Evolutionary conservation across 2,797 vertebrate genomes (phyloP).

Genomic region (Danionella dracula): DNA sequence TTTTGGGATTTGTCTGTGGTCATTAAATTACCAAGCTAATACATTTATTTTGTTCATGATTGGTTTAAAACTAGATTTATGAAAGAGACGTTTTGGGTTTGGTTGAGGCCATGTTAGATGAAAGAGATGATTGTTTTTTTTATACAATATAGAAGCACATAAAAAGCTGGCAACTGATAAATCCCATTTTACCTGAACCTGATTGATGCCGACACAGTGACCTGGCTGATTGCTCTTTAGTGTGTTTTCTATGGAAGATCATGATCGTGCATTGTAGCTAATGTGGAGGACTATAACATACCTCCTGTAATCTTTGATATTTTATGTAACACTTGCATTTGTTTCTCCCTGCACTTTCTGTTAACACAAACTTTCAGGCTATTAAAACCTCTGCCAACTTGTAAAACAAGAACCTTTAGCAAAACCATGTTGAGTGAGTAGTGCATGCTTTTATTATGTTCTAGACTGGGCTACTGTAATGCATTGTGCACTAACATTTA

Average conservation of each 20-base stretch:
- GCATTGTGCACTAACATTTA: too few species aligned
- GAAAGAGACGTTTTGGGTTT: slow-evolving; percentile 55
- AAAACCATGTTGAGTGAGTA: too few species aligned
- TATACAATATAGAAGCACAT: slow-evolving; percentile 44
- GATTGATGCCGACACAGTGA: slow-evolving; percentile 46
- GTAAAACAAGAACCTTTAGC: too few species aligned
- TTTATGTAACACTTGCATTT: slow-evolving; percentile 49
- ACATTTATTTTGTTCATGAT: slow-evolving; percentile 57
- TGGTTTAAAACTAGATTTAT: slow-evolving; percentile 50
- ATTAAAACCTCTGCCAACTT: slow-evolving; percentile 39
- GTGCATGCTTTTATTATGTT: too few species aligned
- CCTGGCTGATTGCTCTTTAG: slow-evolving; percentile 45
- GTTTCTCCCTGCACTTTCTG: slow-evolving; percentile 31
- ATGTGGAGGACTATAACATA: neutral
- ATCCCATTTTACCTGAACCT: slow-evolving; percentile 55
- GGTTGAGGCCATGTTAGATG: slow-evolving; percentile 48
- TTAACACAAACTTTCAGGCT: slow-evolving; percentile 54
- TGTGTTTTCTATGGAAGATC: slow-evolving; percentile 46
- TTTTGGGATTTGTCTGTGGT: slow-evolving; percentile 55
- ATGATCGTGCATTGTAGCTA: slow-evolving; percentile 6
- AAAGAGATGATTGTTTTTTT: slow-evolving; percentile 49
- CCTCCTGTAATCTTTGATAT: slow-evolving; percentile 44
- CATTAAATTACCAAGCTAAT: slow-evolving; percentile 51
- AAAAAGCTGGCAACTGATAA: slow-evolving; percentile 52
- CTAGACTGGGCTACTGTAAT: too few species aligned